These are phyloP conservation scores for Himalopsyche tibetana DNA, from an alignment of 2,888 invertebrate species.

Conservation along the genomic window DNA sequence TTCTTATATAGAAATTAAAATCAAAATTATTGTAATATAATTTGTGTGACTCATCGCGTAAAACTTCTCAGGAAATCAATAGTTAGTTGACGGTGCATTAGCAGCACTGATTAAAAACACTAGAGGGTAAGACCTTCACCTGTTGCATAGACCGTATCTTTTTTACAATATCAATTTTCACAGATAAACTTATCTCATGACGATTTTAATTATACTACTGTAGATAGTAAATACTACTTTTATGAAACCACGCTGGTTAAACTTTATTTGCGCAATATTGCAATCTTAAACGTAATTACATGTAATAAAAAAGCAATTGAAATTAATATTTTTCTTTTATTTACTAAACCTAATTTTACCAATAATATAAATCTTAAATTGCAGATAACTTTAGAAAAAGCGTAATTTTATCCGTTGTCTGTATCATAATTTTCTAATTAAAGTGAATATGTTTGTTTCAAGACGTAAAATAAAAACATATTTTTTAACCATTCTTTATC, in stretches of 20 bases:
- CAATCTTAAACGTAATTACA: background rate
- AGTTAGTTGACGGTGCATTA: background rate
- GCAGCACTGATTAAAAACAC: background rate
- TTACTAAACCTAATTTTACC: too few species aligned
- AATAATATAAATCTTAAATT: too few species aligned
- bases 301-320: background rate
- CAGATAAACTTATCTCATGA: slow-evolving; percentile 15
- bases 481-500: too few species aligned
- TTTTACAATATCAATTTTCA: background rate
- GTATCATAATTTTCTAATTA: too few species aligned
- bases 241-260: background rate
- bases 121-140: slow-evolving; percentile 13
- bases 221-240: background rate
- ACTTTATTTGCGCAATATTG: background rate
- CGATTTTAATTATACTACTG: background rate
- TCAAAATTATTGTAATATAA: background rate
- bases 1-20: too few species aligned
- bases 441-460: too few species aligned
- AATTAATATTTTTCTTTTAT: too few species aligned
- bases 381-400: too few species aligned
- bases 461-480: too few species aligned
- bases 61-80: background rate
- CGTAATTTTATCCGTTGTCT: too few species aligned
- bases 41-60: background rate
- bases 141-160: background rate